These are phyloP conservation scores for Anoura caudifer DNA, from an alignment of 2,113 vertebrate genomes.

Conservation along the genomic window DNA sequence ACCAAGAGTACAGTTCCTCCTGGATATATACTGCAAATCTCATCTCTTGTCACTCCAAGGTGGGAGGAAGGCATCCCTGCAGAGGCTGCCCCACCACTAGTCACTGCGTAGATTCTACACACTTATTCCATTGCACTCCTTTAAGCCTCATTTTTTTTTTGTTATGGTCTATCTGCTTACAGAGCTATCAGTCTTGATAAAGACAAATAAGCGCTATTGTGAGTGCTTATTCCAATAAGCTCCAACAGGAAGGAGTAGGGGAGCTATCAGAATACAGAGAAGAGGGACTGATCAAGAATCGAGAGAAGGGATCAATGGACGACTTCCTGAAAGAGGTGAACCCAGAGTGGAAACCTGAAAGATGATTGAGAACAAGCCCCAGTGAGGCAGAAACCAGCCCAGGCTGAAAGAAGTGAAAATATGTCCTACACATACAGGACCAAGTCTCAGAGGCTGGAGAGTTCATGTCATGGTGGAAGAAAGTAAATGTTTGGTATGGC, in stretches of 20 bases:
- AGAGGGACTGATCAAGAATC: neutral
- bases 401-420: neutral
- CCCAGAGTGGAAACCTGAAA: neutral
- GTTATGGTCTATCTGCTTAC: neutral
- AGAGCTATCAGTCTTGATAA: neutral
- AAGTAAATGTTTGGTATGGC: neutral
- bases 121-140: neutral
- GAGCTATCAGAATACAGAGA: neutral
- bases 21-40: neutral
- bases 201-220: neutral
- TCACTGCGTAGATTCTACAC: neutral
- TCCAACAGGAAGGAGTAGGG: neutral
- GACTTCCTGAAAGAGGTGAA: neutral
- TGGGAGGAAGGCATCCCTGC: neutral
- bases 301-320: neutral
- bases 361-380: accelerated
- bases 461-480: neutral
- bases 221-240: neutral
- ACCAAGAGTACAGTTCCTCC: neutral
- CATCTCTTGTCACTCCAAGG: neutral
- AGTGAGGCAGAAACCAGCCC: neutral
- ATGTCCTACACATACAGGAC: neutral
- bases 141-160: neutral
- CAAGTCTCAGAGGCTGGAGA: neutral
- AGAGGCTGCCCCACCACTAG: neutral